phyloP scores from a whole-genome alignment of 2,888 invertebrate genomes.

The Chymomyza amoena region DNA sequence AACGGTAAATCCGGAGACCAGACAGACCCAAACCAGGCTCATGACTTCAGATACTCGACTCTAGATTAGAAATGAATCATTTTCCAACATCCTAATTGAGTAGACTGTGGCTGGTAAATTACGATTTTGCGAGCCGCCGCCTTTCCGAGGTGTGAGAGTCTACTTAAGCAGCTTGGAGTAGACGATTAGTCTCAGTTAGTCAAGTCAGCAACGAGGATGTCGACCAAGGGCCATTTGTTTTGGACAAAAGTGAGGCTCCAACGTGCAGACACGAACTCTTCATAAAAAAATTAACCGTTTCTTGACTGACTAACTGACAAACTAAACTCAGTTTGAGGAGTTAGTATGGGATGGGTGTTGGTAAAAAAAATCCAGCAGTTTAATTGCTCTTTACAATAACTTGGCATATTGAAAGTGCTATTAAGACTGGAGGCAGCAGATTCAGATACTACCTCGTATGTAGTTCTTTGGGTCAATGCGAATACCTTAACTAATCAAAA shows the following conservation, averaged over 20 bases:
- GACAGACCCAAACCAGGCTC: constrained; percentile 37
- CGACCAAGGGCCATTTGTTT: constrained; percentile 63
- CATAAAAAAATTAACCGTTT: constrained; percentile 50
- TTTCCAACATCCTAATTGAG: constrained; percentile 69
- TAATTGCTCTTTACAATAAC: constrained; percentile 56
- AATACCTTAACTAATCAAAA: constrained; percentile 65
- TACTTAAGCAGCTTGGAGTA: constrained; percentile 56
- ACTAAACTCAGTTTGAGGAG: neutral
- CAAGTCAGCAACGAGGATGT: constrained; percentile 2
- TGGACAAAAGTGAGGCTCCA: constrained; percentile 51
- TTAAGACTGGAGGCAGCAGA: constrained; percentile 16
- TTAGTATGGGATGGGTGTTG: neutral
- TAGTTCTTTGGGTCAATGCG: constrained; percentile 71
- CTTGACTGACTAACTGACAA: constrained; percentile 33
- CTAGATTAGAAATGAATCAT: constrained; percentile 69
- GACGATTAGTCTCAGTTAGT: constrained; percentile 55
- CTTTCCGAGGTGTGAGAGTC: constrained; percentile 64
- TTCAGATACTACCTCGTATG: constrained; percentile 38
- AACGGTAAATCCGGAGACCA: constrained; percentile 53
- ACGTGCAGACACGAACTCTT: constrained; percentile 39
- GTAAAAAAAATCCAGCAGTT: constrained; percentile 22
- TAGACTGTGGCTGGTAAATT: constrained; percentile 55
- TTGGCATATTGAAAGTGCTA: constrained; percentile 38
- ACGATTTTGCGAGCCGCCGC: constrained; percentile 45
- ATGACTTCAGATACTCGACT: constrained; percentile 69